Evolutionary conservation across 2,888 invertebrate genomes (phyloP), one percentile per base, ranked within the genome.

Genomic region (Trypoxylon attenuatum): DNA sequence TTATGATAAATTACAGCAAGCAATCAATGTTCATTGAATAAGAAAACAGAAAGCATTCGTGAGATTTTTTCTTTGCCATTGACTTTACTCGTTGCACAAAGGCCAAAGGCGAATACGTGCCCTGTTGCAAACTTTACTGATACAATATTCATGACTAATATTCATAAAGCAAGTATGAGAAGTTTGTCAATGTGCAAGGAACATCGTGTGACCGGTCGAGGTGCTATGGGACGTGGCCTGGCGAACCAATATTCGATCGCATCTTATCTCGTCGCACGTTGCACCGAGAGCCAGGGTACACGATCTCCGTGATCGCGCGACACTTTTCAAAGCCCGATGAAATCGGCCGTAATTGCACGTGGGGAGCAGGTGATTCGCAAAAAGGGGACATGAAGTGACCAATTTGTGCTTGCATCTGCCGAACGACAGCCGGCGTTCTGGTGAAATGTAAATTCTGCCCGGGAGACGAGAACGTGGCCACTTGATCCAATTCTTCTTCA

Each of bases 351-450:
- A 82, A 82, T 82, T 83, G 79, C 82, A 71, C 74, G 74, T 72
- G 76, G 71, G 66, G 54, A 74, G 81, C 82, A 82, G 82, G 82
- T 82, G 83, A 82, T 77, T 69, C 63, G 63, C 54, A 60, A 62
- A 69, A 69, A 68, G 74, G 77, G 69, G 69, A 73, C 76, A 76
- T 71, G 61, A 70, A 72, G 71, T 62, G 72, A 77, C 81, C 84
- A 85, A 85, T 85, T 85, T 85, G 78, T 76, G 76, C 74, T 74
- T 67, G 80, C 85, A 85, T 85, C 85, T 85, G 85, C 85, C 79
- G 69, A 76, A 79, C 80, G 82, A 82, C 84, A 81, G 83, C 82
- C 80, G 83, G 79, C 79, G 80, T 82, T n/a, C n/a, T 82, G 84
- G 84, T 82, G 82, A 82, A 84, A 82, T 83, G 82, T 77, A 82